These are phyloP conservation scores for Tragelaphus eurycerus DNA, from an alignment of 2,797 vertebrate genomes.

Conservation along the genomic window DNA sequence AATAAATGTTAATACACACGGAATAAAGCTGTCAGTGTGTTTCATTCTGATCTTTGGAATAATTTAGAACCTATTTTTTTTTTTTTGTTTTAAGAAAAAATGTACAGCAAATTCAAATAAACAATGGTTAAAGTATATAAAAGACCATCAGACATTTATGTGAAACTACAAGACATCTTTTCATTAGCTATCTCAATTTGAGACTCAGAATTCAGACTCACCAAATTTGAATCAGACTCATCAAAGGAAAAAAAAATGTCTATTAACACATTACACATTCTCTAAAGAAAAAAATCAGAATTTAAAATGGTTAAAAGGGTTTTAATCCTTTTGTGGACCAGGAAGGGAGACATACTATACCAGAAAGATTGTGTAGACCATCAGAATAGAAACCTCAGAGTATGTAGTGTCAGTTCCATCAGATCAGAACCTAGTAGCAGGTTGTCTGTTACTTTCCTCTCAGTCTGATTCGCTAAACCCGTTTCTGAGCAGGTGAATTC, in stretches of 20 bases:
- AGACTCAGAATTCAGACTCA: no score
- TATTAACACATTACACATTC: neutral
- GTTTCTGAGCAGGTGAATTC: neutral
- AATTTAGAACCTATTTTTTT: neutral
- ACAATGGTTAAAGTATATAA: neutral
- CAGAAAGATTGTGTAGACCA: neutral
- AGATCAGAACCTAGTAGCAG: neutral
- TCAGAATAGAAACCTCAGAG: neutral
- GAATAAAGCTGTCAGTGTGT: neutral
- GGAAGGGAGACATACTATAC: neutral
- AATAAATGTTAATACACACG: neutral
- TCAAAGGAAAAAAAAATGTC: neutral
- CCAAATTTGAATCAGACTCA: neutral
- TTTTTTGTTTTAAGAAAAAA: neutral
- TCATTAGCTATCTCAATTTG: neutral
- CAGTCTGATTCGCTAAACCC: neutral
- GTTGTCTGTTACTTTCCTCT: neutral
- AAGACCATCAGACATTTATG: neutral
- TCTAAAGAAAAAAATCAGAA: conserved; percentile 41
- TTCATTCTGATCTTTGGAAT: neutral
- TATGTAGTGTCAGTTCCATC: neutral
- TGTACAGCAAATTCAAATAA: conserved; percentile 21
- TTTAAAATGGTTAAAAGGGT: neutral
- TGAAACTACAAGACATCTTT: neutral
- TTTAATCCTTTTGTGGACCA: neutral